Evolutionary conservation across 2,888 invertebrate species (phyloP), one percentile per base, ranked within the genome.

Genomic region (Tetheella fluctuosa): DNA sequence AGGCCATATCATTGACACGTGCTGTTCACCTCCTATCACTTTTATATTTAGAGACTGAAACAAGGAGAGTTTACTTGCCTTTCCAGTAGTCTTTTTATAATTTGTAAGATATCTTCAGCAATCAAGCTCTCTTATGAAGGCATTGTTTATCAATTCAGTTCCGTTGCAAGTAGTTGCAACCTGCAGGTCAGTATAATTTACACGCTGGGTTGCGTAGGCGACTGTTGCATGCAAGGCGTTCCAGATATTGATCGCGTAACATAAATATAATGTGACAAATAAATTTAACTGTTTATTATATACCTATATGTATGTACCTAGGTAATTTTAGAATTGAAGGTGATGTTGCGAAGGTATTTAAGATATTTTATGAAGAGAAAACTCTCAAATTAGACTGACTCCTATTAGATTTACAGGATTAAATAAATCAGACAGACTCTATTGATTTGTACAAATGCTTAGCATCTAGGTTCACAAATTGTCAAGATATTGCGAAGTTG

Each of bases 231-330:
- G 52, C 58, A 53, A 52, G 52, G 30, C 10, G 58, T 52, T 58
- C 58, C 48, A 57, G 52, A 58, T 58, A 58, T 53, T 53, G 37
- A 58, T 58, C 58, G 8, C 30, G 23, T 37, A n/a, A 15, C 39
- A 13, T 52, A 30, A 54, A 28, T 34, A 55, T 34, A 28, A 23
- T 37, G 15, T 34, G 17, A 30, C 54, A 17, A 13, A 17, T 55
- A 23, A 12, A 6, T 6, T 13, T 23, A 23, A 23, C 10, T 30
- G 1, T 30, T 37, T 15, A 8, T 34, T 34, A 34, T 34, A 3
- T 25, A 28, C 28, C 5, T 28, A 28, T 6, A 5, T 28, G 28
- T 28, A 2, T 28, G 7, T 5, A 28, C 28, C 3, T 5, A 28
- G 5, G 28, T 28, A 28, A n/a, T n/a, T n/a, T n/a, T n/a, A n/a